phyloP scores from a whole-genome alignment of 2,888 invertebrate genomes.

The Heliothis peltigera region DNA sequence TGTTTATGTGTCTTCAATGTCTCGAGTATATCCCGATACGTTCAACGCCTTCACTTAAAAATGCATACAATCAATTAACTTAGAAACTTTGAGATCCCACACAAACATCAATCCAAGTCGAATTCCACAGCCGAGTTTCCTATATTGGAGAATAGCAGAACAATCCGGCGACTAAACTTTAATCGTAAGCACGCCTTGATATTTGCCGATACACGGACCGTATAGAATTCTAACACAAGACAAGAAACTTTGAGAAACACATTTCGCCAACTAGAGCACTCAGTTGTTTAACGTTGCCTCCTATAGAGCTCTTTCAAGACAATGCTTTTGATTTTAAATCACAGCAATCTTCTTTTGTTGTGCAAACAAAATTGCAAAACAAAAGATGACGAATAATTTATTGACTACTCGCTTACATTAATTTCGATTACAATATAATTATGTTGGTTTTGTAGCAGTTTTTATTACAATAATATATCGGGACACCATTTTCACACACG shows the following conservation, averaged over 20 bases:
- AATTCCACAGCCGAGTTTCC: not conserved
- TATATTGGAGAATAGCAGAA: conserved; percentile 13
- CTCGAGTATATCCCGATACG: no score
- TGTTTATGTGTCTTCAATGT: no score
- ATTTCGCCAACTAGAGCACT: conserved; percentile 63
- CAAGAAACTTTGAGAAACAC: conserved; percentile 47
- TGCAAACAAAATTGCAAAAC: conserved; percentile 4
- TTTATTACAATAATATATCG: not conserved
- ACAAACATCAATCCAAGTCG: not conserved
- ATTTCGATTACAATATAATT: not conserved
- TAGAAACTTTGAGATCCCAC: not conserved
- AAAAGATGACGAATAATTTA: not conserved
- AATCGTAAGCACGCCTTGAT: conserved; percentile 37
- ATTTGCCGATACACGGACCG: conserved; percentile 47
- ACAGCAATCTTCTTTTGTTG: not conserved
- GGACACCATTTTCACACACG: no score
- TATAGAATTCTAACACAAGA: conserved; percentile 47
- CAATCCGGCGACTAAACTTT: conserved; percentile 41
- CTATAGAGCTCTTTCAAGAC: conserved; percentile 26
- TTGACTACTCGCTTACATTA: not conserved
- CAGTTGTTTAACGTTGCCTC: conserved; percentile 50
- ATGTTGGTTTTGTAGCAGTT: not conserved
- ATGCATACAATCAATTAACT: not conserved
- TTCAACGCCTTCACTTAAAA: no score
- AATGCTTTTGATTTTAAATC: conserved; percentile 37